Conservation (phyloP, 2,797 vertebrate species). For the Poeciliopsis paucimaculata region DNA sequence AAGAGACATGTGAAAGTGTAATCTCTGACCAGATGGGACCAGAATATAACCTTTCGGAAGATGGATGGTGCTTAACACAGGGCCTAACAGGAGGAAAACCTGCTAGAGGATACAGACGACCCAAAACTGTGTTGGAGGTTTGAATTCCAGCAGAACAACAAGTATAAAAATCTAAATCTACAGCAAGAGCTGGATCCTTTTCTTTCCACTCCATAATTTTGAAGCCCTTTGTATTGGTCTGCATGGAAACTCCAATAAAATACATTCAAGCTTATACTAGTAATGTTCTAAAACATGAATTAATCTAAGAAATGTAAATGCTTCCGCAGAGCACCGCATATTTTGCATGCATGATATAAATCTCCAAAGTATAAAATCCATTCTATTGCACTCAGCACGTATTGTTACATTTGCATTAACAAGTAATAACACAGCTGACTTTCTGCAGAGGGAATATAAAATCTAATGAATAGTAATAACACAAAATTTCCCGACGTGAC, state of each 20-base stretch:
- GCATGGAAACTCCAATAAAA: background rate
- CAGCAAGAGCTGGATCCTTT: background rate
- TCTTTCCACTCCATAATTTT: background rate
- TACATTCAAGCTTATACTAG: background rate
- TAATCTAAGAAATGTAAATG: background rate
- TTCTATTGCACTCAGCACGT: background rate
- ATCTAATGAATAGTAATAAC: slow-evolving; percentile 8
- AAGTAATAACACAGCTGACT: background rate
- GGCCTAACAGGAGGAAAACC: background rate
- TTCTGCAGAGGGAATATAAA: background rate
- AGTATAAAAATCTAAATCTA: background rate
- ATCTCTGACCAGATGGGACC: background rate
- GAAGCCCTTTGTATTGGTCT: background rate
- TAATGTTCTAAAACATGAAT: background rate
- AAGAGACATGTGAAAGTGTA: background rate
- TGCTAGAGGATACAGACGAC: background rate
- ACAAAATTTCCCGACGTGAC: background rate
- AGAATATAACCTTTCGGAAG: background rate
- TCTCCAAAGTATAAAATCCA: background rate
- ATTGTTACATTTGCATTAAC: background rate
- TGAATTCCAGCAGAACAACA: background rate
- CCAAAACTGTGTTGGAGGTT: background rate
- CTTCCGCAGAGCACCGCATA: background rate
- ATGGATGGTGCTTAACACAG: background rate
- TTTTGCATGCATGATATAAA: background rate